phyloP scores from a whole-genome alignment of 2,797 vertebrate genomes.

The Huso huso region DNA sequence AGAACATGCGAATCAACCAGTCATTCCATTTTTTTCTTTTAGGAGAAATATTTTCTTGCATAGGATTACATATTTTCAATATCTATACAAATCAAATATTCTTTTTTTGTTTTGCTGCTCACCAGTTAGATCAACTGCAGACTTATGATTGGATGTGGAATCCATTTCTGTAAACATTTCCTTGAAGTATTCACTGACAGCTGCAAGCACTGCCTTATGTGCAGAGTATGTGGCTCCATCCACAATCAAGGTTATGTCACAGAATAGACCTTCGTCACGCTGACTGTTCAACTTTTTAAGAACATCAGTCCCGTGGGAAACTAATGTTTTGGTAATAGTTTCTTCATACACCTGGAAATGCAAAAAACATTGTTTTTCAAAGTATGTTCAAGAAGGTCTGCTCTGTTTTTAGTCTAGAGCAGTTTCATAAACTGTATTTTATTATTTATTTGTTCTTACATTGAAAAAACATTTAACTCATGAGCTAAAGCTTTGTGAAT shows the following conservation, averaged over 20 bases:
- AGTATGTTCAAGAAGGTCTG: too few relatives aligned
- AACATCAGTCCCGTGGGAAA: conserved; percentile 50
- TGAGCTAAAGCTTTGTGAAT: too few relatives aligned
- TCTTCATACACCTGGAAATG: conserved; percentile 11
- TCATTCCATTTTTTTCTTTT: too few relatives aligned
- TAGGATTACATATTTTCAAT: too few relatives aligned
- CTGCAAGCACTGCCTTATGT: conserved; percentile 66
- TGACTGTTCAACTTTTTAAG: conserved; percentile 64
- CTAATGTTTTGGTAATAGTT: conserved; percentile 54
- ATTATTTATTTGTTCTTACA: too few relatives aligned
- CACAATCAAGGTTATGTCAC: conserved; percentile 66
- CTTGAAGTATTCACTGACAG: conserved; percentile 73
- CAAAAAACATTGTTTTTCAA: neutral
- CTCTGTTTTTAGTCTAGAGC: neutral
- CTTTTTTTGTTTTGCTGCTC: conserved; percentile 20
- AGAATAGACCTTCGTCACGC: conserved; percentile 65
- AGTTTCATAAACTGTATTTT: neutral
- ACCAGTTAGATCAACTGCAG: conserved; percentile 68
- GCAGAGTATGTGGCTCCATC: conserved; percentile 54
- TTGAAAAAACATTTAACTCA: too few relatives aligned
- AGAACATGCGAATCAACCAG: too few relatives aligned
- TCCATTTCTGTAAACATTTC: conserved; percentile 68
- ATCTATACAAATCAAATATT: neutral
- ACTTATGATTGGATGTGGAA: conserved; percentile 37
- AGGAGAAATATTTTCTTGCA: too few relatives aligned